Conservation (phyloP, 1,140 invertebrate species). For the Cylas formicarius region DNA sequence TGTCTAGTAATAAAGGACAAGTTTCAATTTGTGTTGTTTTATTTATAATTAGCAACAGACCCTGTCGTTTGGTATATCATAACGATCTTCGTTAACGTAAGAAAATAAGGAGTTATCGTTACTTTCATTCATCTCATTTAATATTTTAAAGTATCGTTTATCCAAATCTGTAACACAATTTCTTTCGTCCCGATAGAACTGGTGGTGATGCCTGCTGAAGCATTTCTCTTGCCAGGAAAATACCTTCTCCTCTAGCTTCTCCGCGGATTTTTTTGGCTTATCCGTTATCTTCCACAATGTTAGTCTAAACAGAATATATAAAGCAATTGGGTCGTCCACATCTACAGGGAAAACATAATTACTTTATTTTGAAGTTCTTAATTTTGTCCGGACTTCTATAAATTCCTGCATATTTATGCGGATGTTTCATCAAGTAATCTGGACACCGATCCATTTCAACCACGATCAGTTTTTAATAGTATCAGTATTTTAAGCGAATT, state of each 20-base stretch:
- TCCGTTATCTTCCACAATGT: slow-evolving; percentile 16
- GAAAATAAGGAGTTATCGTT: slow-evolving; percentile 25
- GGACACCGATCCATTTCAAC: too few relatives aligned
- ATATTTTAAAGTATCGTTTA: slow-evolving; percentile 29
- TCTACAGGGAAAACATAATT: slow-evolving; percentile 7
- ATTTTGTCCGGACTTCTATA: slow-evolving; percentile 33
- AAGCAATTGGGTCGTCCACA: neutral
- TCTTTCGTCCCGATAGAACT: slow-evolving; percentile 28
- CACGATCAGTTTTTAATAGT: too few relatives aligned
- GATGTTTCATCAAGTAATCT: too few relatives aligned
- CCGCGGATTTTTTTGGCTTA: slow-evolving; percentile 9
- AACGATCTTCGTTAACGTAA: slow-evolving; percentile 22
- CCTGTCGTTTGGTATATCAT: slow-evolving; percentile 4
- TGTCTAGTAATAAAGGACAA: neutral
- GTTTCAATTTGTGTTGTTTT: neutral
- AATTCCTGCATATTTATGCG: slow-evolving; percentile 32
- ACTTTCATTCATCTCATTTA: slow-evolving; percentile 15
- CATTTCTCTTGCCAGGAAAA: slow-evolving; percentile 36
- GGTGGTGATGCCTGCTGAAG: slow-evolving; percentile 31
- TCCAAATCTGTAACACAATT: slow-evolving; percentile 36
- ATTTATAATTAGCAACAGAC: slow-evolving; percentile 11
- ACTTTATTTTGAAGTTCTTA: slow-evolving; percentile 33
- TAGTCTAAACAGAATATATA: slow-evolving; percentile 16
- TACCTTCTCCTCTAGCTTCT: slow-evolving; percentile 19
- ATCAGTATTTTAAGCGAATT: too few relatives aligned